These are phyloP conservation scores for Uropsilus gracilis DNA, from an alignment of 2,113 vertebrate species.

Conservation along the genomic window DNA sequence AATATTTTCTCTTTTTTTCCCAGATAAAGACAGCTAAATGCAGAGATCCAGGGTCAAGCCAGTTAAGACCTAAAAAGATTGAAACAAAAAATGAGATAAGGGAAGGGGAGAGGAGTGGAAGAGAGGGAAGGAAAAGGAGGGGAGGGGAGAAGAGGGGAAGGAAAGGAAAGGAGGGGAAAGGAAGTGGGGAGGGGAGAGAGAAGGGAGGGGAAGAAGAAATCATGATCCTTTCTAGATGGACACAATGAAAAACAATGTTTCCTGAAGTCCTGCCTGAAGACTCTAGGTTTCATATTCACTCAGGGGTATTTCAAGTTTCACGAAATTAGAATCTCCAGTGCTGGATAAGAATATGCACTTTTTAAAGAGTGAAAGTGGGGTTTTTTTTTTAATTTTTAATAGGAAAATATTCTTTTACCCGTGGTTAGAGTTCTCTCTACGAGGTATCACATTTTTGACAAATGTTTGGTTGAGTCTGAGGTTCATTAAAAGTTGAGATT, in stretches of 20 bases:
- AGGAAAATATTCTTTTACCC: too few relatives aligned
- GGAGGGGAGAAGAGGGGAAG: not conserved
- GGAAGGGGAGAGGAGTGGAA: too few relatives aligned
- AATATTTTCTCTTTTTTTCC: not conserved
- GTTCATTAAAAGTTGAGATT: not conserved
- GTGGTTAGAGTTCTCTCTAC: too few relatives aligned
- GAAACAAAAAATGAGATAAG: not conserved
- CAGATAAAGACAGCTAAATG: not conserved
- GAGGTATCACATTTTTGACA: not conserved
- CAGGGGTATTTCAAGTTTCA: not conserved
- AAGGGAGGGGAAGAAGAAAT: too few relatives aligned
- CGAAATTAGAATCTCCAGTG: not conserved
- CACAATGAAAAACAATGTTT: not conserved
- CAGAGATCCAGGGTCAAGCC: not conserved
- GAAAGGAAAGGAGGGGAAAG: not conserved
- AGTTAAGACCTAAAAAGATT: not conserved
- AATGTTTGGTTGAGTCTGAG: not conserved
- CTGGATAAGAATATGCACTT: not conserved
- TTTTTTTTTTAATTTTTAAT: too few relatives aligned
- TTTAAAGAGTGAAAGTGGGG: not conserved
- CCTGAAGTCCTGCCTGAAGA: not conserved
- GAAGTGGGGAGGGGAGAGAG: too few relatives aligned
- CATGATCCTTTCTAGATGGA: not conserved
- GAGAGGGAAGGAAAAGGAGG: too few relatives aligned
- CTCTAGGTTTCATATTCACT: not conserved